Conservation (phyloP, 2,888 invertebrate species). For the Agapostemon virescens region DNA sequence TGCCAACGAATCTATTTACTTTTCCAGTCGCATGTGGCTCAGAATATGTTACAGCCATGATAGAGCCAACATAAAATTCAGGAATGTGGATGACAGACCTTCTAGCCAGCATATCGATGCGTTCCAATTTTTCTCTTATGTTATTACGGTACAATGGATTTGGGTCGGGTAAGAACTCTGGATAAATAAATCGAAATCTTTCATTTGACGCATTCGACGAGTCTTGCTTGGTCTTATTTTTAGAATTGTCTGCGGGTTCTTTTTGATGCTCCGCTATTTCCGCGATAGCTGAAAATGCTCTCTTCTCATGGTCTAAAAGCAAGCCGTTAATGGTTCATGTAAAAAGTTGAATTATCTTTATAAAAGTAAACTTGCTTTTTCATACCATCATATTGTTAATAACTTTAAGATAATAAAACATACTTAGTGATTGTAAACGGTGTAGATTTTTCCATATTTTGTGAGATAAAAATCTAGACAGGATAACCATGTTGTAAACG, state of each 20-base stretch:
- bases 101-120: slow-evolving; percentile 95
- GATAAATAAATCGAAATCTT: slow-evolving; percentile 83
- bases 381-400: background rate
- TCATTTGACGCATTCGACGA: background rate
- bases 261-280: slow-evolving; percentile 2
- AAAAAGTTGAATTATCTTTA: background rate
- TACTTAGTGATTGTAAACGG: slow-evolving; percentile 42
- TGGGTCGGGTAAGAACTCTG: slow-evolving; percentile 96
- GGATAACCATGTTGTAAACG: slow-evolving; percentile 39
- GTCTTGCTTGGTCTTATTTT: background rate
- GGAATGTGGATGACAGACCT: slow-evolving; percentile 92
- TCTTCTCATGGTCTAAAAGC: slow-evolving; percentile 44
- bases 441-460: slow-evolving; percentile 29
- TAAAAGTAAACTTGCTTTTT: background rate
- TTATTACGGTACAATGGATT: slow-evolving; percentile 88
- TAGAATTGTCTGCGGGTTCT: background rate
- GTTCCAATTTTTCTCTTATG: slow-evolving; percentile 92
- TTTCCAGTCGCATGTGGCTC: slow-evolving; percentile 93
- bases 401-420: slow-evolving; percentile 11
- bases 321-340: background rate
- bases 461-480: slow-evolving; percentile 32
- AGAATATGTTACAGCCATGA: slow-evolving; percentile 92
- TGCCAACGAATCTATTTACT: slow-evolving; percentile 93
- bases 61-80: slow-evolving; percentile 98
- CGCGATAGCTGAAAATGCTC: slow-evolving; percentile 10